These are phyloP conservation scores for Drosophila sucinea DNA, from an alignment of 1,140 invertebrate genomes.

Conservation along the genomic window DNA sequence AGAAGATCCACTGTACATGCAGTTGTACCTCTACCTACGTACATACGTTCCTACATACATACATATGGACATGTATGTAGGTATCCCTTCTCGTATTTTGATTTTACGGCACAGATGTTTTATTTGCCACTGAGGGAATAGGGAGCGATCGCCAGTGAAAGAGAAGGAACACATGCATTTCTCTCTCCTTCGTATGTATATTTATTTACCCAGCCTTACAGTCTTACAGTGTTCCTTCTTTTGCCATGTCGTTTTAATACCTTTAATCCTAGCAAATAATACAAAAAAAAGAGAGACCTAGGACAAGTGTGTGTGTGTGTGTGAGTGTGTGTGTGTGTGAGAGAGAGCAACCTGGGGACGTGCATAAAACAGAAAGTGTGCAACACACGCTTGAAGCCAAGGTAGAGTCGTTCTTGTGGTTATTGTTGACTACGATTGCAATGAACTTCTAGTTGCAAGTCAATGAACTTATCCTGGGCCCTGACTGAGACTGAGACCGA, in stretches of 20 bases:
- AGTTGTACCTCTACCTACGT: background rate
- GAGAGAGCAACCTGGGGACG: constrained; percentile 41
- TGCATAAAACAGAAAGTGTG: constrained; percentile 80
- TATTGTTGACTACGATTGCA: constrained; percentile 65
- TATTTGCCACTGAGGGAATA: constrained; percentile 56
- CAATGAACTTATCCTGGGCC: constrained; percentile 77
- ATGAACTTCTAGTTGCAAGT: constrained; percentile 76
- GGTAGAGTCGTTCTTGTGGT: constrained; percentile 49
- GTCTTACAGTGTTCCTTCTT: constrained; percentile 31
- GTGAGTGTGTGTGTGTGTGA: background rate
- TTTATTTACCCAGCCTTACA: constrained; percentile 58
- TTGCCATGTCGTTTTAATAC: constrained; percentile 71
- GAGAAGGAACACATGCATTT: background rate
- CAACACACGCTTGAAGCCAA: constrained; percentile 74
- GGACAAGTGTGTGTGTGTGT: constrained; percentile 61
- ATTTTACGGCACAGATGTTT: constrained; percentile 79
- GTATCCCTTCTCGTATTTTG: constrained; percentile 63
- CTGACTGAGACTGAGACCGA: constrained; percentile 22
- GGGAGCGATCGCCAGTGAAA: background rate
- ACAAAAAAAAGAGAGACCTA: constrained; percentile 55
- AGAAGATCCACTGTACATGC: constrained; percentile 30
- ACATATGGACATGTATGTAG: too few species aligned
- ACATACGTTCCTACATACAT: too few species aligned
- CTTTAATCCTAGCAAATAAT: constrained; percentile 80
- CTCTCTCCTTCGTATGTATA: constrained; percentile 35